Percentiles rank a stretch among this genome's conserved stretches.
These are phyloP conservation scores for Synergus japonicus DNA, from an alignment of 2,888 invertebrate genomes.

Conservation along the genomic window DNA sequence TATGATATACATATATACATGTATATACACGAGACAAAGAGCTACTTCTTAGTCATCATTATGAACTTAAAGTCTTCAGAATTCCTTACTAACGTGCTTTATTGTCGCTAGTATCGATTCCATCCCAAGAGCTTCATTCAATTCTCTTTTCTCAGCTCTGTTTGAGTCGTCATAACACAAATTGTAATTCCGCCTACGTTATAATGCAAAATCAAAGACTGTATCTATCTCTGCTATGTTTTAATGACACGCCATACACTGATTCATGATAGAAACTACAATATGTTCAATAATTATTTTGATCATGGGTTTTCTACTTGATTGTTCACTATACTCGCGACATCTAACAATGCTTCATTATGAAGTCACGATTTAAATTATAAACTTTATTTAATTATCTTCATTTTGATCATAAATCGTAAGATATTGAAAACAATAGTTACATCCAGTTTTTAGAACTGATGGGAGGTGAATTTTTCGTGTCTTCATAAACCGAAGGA, in stretches of 20 bases:
- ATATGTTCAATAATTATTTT: slow-evolving; percentile 11
- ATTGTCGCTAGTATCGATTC: not conserved
- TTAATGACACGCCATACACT: not conserved
- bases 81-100: not conserved
- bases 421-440: not conserved
- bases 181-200: not conserved
- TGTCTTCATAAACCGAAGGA: not conserved
- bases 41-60: slow-evolving; percentile 15
- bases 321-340: not conserved
- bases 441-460: not conserved
- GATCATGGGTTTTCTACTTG: not conserved
- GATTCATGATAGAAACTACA: not conserved
- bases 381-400: not conserved
- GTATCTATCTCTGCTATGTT: not conserved
- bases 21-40: not conserved
- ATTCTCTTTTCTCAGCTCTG: not conserved
- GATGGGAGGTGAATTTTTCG: not conserved
- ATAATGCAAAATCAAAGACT: not conserved
- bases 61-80: not conserved
- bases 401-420: not conserved
- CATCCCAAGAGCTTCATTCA: not conserved
- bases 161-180: not conserved
- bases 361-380: not conserved
- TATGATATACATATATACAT: too few species aligned
- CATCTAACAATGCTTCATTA: not conserved